Evolutionary conservation across 1,140 invertebrate genomes (phyloP), one percentile per base, ranked within the genome.

Genomic region (Ceratitis capitata): DNA sequence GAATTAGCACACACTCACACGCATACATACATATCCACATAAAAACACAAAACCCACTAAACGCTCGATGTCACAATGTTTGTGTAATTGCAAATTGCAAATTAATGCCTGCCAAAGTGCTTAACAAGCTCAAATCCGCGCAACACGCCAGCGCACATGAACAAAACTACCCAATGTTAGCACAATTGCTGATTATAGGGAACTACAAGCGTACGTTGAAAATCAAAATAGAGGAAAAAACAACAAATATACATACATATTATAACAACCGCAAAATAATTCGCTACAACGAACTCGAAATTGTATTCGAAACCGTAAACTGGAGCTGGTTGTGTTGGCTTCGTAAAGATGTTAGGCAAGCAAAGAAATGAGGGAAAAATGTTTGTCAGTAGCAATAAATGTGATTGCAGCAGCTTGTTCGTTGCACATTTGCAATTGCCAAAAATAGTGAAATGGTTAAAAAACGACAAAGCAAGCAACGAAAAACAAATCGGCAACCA

Each of bases 301-400:
- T 35, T 69, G 4, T 29, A 32, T n/a, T n/a, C n/a, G n/a, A n/a
- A n/a, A n/a, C n/a, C 9, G 35, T 35, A 69, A 69, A 69, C 61
- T 69, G 16, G 61, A 69, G 61, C 61, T 69, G 16, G 3, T 32
- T 35, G 16, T 35, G 19, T 26, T 23, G 14, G 82, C 45, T 53
- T 16, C 23, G 23, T 10, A 29, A 32, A 53, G 29, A 39, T 26
- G 35, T 42, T 45, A 51, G 26, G 14, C 47, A 29, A 16, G 4
- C 10, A 51, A 83, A 83, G 82, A 56, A 61, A 64, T 35, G 64
- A 47, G 56, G 56, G 7, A 61, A 84, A 58, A 1, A 51, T 10
- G 14, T 61, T n/a, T 23, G 39, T 35, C 39, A 61, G 64, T 49
- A 61, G 83, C 83, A 84, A 84, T 84, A 84, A 84, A 84, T 84